Evolutionary conservation across 2,797 vertebrate species (phyloP).

Genomic region (Pampus argenteus): DNA sequence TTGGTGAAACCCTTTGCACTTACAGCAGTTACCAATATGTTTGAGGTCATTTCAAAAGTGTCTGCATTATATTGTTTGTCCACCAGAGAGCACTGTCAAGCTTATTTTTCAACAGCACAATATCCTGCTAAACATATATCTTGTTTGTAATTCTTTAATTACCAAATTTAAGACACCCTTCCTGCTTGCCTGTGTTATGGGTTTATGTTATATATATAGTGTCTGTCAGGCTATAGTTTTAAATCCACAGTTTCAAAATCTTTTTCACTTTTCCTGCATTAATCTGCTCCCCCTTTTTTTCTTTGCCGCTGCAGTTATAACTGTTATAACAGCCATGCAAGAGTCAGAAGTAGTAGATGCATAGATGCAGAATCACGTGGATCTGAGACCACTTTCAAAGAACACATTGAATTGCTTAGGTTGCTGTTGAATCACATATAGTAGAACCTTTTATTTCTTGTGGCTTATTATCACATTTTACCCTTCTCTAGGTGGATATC

Average conservation of each 20-base stretch:
- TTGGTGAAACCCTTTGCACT: too few species aligned
- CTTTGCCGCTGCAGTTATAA: not conserved
- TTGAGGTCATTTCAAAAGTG: too few species aligned
- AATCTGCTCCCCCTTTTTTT: not conserved
- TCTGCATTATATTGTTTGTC: constrained; percentile 16
- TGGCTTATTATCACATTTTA: constrained; percentile 8
- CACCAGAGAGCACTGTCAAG: constrained; percentile 46
- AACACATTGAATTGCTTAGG: not conserved
- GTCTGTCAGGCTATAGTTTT: too few species aligned
- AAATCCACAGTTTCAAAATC: not conserved
- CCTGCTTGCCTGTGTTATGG: not conserved
- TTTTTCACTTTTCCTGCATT: not conserved
- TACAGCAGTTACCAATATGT: not conserved
- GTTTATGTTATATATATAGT: not conserved
- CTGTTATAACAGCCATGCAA: not conserved
- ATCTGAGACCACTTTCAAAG: not conserved
- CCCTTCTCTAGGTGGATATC: constrained; percentile 83
- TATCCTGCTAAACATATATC: not conserved
- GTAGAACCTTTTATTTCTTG: not conserved
- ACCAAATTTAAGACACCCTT: not conserved
- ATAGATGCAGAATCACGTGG: not conserved
- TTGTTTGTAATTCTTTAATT: not conserved
- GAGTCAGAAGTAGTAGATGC: not conserved
- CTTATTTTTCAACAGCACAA: not conserved
- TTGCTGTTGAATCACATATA: not conserved